Evolutionary conservation across 2,113 vertebrate genomes (phyloP).

Genomic region (Psilopogon haemacephalus): DNA sequence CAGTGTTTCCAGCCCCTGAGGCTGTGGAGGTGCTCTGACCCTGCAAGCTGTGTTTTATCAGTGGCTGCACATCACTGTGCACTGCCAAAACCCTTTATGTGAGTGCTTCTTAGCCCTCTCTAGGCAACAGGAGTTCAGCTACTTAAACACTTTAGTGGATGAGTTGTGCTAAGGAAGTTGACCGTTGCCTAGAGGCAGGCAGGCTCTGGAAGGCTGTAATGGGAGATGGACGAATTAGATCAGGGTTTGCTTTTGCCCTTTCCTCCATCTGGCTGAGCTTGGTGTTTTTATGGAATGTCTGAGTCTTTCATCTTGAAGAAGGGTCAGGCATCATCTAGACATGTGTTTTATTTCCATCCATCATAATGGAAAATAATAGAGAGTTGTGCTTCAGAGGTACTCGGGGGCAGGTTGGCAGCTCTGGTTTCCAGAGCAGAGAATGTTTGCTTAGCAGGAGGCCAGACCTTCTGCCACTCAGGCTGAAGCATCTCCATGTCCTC

Average conservation of each 20-base stretch:
- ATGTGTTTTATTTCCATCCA: neutral
- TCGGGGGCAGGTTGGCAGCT: neutral
- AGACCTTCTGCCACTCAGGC: neutral
- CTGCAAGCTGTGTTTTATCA: neutral
- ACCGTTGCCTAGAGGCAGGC: slow-evolving; percentile 27
- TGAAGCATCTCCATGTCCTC: neutral
- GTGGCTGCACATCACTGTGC: neutral
- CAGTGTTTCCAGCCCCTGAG: neutral
- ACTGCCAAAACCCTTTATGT: neutral
- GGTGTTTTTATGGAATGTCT: neutral
- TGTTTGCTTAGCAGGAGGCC: neutral
- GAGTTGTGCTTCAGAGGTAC: neutral
- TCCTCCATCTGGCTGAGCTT: neutral
- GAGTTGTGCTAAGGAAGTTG: neutral
- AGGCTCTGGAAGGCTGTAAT: neutral
- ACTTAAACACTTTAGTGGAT: slow-evolving; percentile 18
- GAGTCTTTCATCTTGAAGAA: neutral
- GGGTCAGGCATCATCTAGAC: neutral
- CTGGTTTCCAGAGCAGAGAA: neutral
- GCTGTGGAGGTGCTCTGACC: neutral
- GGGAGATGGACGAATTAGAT: neutral
- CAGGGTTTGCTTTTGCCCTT: slow-evolving; percentile 13
- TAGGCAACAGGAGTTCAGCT: neutral
- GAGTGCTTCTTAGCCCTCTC: slow-evolving; percentile 21
- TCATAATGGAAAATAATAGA: neutral